Percentiles rank a stretch among this genome's conserved stretches.
phyloP scores from a whole-genome alignment of 2,797 vertebrate genomes.

The Heterohyrax brucei region DNA sequence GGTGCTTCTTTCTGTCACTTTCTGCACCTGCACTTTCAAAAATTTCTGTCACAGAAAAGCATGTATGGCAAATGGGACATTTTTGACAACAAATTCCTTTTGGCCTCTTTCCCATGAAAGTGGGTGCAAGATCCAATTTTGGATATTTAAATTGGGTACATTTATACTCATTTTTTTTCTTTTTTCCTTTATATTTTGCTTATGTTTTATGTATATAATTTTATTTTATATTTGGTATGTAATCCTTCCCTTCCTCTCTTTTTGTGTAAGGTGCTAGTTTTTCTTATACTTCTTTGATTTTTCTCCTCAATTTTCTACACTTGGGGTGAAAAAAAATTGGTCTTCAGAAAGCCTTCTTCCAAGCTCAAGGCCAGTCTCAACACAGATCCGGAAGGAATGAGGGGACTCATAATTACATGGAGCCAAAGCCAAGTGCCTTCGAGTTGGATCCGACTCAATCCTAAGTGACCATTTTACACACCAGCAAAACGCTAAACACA shows the following conservation, averaged over 20 bases:
- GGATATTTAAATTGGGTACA: constrained; percentile 52
- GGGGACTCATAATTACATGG: not conserved
- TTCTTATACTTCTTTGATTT: not conserved
- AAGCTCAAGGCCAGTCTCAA: not conserved
- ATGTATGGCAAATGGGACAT: not conserved
- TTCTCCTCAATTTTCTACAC: constrained; percentile 63
- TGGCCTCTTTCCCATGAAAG: constrained; percentile 18
- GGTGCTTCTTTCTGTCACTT: not conserved
- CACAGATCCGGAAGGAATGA: constrained; percentile 15
- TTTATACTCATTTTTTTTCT: not conserved
- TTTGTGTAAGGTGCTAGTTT: not conserved
- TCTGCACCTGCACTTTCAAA: not conserved
- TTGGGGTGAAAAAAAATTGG: not conserved
- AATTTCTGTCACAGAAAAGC: not conserved
- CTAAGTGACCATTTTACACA: constrained; percentile 10
- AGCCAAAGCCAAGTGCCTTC: not conserved
- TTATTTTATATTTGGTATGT: not conserved
- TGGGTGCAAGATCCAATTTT: not conserved
- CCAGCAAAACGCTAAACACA: not conserved
- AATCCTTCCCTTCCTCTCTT: not conserved
- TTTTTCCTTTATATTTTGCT: constrained; percentile 20
- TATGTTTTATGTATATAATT: constrained; percentile 30
- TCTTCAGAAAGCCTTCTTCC: not conserved
- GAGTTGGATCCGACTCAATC: not conserved
- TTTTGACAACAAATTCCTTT: constrained; percentile 27